Evolutionary conservation across 1,140 invertebrate genomes (phyloP), one percentile per base, ranked within the genome.

Genomic region (Branchinecta lindahli): DNA sequence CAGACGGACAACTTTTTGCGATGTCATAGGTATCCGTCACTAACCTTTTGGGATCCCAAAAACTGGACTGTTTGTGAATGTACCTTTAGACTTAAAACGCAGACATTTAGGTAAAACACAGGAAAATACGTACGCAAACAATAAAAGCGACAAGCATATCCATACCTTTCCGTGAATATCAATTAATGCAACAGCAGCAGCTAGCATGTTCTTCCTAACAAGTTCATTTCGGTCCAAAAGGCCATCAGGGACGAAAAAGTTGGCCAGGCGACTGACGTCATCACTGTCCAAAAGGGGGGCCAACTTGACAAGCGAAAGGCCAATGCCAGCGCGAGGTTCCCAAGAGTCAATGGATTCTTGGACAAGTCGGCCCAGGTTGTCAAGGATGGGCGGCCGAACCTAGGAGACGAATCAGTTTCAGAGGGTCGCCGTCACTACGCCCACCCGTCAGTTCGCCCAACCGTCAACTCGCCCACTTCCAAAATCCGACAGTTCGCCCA

Each of bases 191-290:
- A 97, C 84, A n/a, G 94, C 94, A 45, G 95, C 93, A 71, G 88
- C 87, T 66, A 97, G 81, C 94, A 99, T 98, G 77, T 92, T 86
- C 44, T 85, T 86, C 21, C 92, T 83, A 7, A 98, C 96, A 18
- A 84, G 81, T 72, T 86, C 83, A 77, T 88, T 85, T 20, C 93
- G 83, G 81, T 99, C 96, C 6, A 87, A 87, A 7, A 99, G 82
- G 2, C 90, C 92, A 67, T 86, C 85, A 0, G 87, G 84, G 9
- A 99, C 92, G 79, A 95, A 93, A 81, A 85, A 85, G n/a, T 75
- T 74, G 70, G 75, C 71, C 66, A 72, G 61, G 45, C 68, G 68
- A 46, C n/a, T 45, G n/a, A 72, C 85, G 46, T 84, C 82, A 20
- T 86, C 83, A 0, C 86, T 78, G 7, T 83, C 83, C 8, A 95